Base-by-base conservation (phyloP, 2,113 vertebrate genomes). In the Gobius niger region DNA sequence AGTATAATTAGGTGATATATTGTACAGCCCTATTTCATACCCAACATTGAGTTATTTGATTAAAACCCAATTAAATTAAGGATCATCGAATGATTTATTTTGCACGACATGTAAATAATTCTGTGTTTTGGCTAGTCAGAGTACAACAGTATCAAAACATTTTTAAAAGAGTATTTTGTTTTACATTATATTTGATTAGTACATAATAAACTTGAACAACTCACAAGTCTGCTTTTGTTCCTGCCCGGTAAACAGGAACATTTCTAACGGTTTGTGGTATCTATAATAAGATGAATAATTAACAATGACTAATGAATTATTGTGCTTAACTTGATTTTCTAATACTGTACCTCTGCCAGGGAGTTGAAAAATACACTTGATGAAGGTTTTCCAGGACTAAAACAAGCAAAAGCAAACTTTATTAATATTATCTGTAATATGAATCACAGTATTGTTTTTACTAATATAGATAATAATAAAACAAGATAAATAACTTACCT, bases 211-310 rank as follows among this genome's bases (percentile, higher is more conserved):
- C 4, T 24, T 53, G 19, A 40, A 19, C 50, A 7, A 63, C 24
- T 81, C 67, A 81, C 79, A 16, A 3, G 0, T 19, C 1, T 9
- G 19, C 5, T n/a, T 7, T 18, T 63, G 14, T 1, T 11, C 16
- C 63, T 13, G 4, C 12, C 10, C 10, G 11, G 12, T 56, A 8
- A 46, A 56, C 2, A 12, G 12, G 8, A 7, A 7, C 44, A 7
- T 1, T 47, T 14, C 73, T 44, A 57, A 9, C 9, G 47, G 16
- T 41, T 51, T 40, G 52, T 47, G 44, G 70, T 46, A 54, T 53
- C 81, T 82, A 47, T 14, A 66, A 79, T 76, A 44, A 44, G 63
- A 76, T 10, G 63, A 15, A 34, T 4, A 40, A 56, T 7, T 40
- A 15, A 63, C 15, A 34, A 16, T 50, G 10, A 5, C 12, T 12